Conservation (phyloP, 1,140 invertebrate species). For the Drosophila lowei region DNA sequence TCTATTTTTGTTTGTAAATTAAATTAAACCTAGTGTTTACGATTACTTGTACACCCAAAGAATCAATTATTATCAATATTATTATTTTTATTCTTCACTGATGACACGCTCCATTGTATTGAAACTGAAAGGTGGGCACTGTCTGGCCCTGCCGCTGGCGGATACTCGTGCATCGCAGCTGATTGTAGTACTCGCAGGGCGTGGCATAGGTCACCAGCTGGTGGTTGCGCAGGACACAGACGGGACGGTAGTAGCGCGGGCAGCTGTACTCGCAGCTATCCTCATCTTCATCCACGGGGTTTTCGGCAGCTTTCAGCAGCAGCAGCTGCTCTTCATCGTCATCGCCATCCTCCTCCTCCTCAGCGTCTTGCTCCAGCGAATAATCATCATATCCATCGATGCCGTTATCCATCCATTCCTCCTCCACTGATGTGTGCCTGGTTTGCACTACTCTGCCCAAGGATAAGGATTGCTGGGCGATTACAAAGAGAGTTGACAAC, state of each 20-base stretch:
- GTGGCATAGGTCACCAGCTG: conserved; percentile 54
- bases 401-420: not conserved
- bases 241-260: conserved; percentile 63
- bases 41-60: not conserved
- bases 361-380: not conserved
- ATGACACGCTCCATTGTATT: conserved; percentile 43
- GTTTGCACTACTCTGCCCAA: conserved; percentile 9
- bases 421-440: conserved; percentile 13
- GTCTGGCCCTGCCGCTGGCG: conserved; percentile 20
- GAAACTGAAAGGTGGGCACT: conserved; percentile 36
- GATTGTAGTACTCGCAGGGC: conserved; percentile 63
- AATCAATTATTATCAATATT: not conserved
- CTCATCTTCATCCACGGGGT: conserved; percentile 31
- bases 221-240: conserved; percentile 52
- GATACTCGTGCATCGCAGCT: conserved; percentile 57
- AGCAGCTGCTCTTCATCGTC: not conserved
- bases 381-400: conserved; percentile 3
- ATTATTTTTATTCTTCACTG: not conserved
- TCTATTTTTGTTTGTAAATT: too few species aligned
- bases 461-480: not conserved
- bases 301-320: conserved; percentile 9
- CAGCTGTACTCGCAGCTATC: conserved; percentile 63
- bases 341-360: not conserved
- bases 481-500: not conserved
- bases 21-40: too few species aligned